phyloP scores from a whole-genome alignment of 2,113 vertebrate species.

The Alces alces region DNA sequence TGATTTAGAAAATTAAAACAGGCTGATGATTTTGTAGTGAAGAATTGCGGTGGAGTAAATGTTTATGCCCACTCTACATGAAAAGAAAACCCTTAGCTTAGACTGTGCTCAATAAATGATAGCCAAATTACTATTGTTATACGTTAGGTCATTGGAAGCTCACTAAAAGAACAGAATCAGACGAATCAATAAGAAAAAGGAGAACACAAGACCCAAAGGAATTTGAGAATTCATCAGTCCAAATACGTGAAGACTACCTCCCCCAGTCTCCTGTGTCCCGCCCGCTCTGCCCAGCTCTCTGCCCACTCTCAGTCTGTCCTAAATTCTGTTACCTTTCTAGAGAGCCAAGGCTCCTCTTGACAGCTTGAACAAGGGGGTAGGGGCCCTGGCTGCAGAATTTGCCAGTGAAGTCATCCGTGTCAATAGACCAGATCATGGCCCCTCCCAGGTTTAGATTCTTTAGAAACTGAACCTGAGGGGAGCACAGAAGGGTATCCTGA shows the following conservation, averaged over 20 bases:
- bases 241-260: neutral
- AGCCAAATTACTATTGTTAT: neutral
- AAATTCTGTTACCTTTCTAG: neutral
- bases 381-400: conserved; percentile 76
- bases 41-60: neutral
- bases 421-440: conserved; percentile 84
- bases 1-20: conserved; percentile 13
- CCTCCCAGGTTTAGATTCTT: conserved; percentile 79
- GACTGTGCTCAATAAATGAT: neutral
- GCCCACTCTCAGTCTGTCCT: neutral
- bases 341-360: conserved; percentile 79
- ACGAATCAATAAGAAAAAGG: neutral
- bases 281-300: neutral
- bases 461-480: conserved; percentile 81
- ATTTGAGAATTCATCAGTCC: neutral
- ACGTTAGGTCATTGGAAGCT: neutral
- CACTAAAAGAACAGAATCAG: neutral
- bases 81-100: neutral
- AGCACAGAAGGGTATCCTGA: neutral
- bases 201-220: neutral
- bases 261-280: neutral
- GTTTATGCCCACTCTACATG: neutral
- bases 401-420: conserved; percentile 85
- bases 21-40: neutral
- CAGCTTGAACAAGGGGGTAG: conserved; percentile 81